These are phyloP conservation scores for Palythoa grandis DNA, from an alignment of 92 coral and sea anemone species.

Conservation along the genomic window DNA sequence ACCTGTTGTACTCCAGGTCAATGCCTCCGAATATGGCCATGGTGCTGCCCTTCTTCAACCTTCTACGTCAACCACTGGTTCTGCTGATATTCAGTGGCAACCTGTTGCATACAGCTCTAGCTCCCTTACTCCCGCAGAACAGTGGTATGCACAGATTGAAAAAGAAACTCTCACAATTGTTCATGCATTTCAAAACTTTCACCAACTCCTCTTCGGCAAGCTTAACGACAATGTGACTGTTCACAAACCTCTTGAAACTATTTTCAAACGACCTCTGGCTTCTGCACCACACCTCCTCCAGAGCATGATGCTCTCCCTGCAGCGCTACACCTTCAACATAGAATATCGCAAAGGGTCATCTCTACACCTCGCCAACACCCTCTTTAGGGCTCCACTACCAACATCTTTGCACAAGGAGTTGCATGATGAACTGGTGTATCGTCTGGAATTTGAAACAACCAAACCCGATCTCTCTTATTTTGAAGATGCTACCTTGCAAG, in stretches of 20 bases:
- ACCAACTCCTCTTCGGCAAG: constrained; percentile 65
- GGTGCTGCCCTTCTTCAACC: constrained; percentile 68
- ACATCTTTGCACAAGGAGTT: constrained; percentile 50
- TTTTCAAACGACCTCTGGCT: constrained; percentile 58
- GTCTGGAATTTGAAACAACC: constrained; percentile 42
- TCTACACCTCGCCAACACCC: constrained; percentile 55
- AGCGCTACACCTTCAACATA: constrained; percentile 66
- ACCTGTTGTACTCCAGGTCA: constrained; percentile 66
- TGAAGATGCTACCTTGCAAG: constrained; percentile 60
- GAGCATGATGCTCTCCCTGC: constrained; percentile 67
- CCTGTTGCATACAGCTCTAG: constrained; percentile 73
- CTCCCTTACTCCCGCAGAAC: constrained; percentile 66
- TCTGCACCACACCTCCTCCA: constrained; percentile 71
- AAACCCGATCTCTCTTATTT: constrained; percentile 51
- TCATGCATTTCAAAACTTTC: constrained; percentile 65
- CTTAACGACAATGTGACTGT: constrained; percentile 66
- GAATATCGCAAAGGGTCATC: constrained; percentile 68
- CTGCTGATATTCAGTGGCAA: constrained; percentile 54
- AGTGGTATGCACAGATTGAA: constrained; percentile 68
- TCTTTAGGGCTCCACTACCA: constrained; percentile 59
- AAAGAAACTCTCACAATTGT: constrained; percentile 60
- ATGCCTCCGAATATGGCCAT: constrained; percentile 60
- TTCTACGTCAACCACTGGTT: constrained; percentile 19
- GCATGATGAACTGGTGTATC: constrained; percentile 55
- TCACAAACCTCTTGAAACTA: constrained; percentile 58